Base-by-base conservation (phyloP, 2,888 invertebrate genomes). In the Pristionchus entomophagus region DNA sequence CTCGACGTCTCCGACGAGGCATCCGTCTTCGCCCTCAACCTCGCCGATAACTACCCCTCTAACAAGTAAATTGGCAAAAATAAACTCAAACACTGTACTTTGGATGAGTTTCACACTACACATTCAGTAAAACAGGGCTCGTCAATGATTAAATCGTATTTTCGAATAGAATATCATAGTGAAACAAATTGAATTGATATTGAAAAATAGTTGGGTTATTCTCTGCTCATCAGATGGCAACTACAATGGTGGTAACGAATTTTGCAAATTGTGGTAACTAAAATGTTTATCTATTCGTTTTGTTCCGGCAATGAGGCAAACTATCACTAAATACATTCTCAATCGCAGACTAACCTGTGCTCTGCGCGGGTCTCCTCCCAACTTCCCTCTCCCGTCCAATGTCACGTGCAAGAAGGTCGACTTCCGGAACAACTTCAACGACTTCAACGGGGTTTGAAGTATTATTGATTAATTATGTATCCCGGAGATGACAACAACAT, bases 1-100 rank as follows among this genome's bases (percentile, higher is more conserved):
- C 86, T 91, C 56, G 91, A 91, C 45, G 89, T 91, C n/a, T 91
- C 91, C 12, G 91, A 91, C 65, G 90, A 91, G 84, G 89, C 89
- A 0, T 89, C 90, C 45, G 87, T 89, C 2, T 91, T 91, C 62
- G 90, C 90, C 3, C 84, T 91, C 14, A 89, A 88, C 10, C 69
- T 91, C 84, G 91, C 91, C 53, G 91, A 91, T 38, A 89, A 90
- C 29, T 88, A 90, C 65, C 88, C 89, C 6, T 56, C 87, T 17
- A 91, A 91, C 86, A 89, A 88, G 90, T 91, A n/a, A n/a, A 59
- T 59, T n/a, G 2, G n/a, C 19, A 56, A 56, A 51, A 3, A 10
- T 22, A 10, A 19, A 2, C 51, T 51, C 22, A 22, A 51, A 3
- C 12, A 51, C 17, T 0, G 51, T 5, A 1, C 3, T 51, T 51